phyloP scores from a whole-genome alignment of 2,888 invertebrate genomes.

The Stenurella melanura region DNA sequence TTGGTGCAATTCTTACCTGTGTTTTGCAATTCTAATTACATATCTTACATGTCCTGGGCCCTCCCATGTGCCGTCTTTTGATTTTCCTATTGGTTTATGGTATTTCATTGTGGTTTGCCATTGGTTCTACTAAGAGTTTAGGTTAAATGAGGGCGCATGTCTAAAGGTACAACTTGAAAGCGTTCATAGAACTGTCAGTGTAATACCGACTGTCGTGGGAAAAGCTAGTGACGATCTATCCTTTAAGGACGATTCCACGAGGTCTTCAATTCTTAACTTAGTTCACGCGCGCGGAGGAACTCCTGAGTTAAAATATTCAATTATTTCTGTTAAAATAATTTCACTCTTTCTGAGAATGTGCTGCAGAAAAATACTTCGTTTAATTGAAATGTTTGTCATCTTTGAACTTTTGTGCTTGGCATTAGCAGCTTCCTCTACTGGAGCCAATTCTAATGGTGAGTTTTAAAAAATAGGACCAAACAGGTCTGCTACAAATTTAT shows the following conservation, averaged over 20 bases:
- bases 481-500: constrained; percentile 63
- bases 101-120: constrained; percentile 69
- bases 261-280: constrained; percentile 49
- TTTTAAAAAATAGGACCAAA: constrained; percentile 56
- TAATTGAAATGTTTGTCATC: constrained; percentile 55
- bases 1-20: constrained; percentile 56
- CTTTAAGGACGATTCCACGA: constrained; percentile 61
- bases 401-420: constrained; percentile 58
- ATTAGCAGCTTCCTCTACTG: constrained; percentile 63
- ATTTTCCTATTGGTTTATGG: constrained; percentile 72
- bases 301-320: neutral
- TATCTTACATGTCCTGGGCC: constrained; percentile 71
- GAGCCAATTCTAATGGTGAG: constrained; percentile 68
- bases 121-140: constrained; percentile 67
- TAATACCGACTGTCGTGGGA: constrained; percentile 63
- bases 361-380: constrained; percentile 6
- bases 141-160: constrained; percentile 69
- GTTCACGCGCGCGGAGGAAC: constrained; percentile 26
- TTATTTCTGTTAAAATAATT: too few relatives aligned
- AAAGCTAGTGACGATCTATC: constrained; percentile 60
- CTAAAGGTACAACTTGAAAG: constrained; percentile 66
- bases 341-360: constrained; percentile 11
- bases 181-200: constrained; percentile 67
- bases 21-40: constrained; percentile 73
- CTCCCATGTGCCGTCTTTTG: constrained; percentile 73